Evolutionary conservation across 2,797 vertebrate species (phyloP), one percentile per base, ranked within the genome.

Genomic region (Poecile montanus): DNA sequence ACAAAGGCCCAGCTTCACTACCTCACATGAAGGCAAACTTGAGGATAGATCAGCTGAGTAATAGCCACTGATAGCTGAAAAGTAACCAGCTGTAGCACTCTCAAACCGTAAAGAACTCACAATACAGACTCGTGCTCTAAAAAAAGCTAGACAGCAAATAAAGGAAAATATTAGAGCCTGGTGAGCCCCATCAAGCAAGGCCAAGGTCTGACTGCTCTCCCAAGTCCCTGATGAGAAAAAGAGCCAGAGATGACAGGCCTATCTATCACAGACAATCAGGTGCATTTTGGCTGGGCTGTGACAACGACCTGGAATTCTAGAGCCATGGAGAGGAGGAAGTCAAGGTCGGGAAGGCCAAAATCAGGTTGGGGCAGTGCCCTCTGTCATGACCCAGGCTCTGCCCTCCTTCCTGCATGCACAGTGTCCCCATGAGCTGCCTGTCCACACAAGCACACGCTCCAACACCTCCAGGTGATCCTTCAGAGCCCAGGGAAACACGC

Each of bases 391-490:
- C 27, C 23, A 74, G 25, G 25, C 40, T 62, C 63, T 87, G 45
- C 13, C 23, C 18, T 87, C 18, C 56, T 38, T 81, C 14, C 19
- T 56, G n/a, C 40, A 12, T 8, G 13, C 18, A 72, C 17, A 29
- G 30, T 30, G 70, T 47, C 80, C 77, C 50, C 42, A 27, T 65
- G 50, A 76, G 32, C 36, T 57, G 22, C 34, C 42, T 72, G n/a
- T n/a, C 29, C 48, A 50, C 54, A 17, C 18, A 23, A 4, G 51
- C 7, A 40, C 19, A 29, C 0, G 0, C 42, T 44, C 36, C 56
- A 86, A 1, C 38, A 42, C 47, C 1, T 63, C 62, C 29, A 3
- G 8, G 22, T 25, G 42, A 61, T 27, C 25, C 45, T 29, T 51
- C 23, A 58, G 40, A 21, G 4, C 15, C 71, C 6, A 4, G 0